Base-by-base conservation (phyloP, 2,888 invertebrate genomes). In the Oxyscelio sp. region DNA sequence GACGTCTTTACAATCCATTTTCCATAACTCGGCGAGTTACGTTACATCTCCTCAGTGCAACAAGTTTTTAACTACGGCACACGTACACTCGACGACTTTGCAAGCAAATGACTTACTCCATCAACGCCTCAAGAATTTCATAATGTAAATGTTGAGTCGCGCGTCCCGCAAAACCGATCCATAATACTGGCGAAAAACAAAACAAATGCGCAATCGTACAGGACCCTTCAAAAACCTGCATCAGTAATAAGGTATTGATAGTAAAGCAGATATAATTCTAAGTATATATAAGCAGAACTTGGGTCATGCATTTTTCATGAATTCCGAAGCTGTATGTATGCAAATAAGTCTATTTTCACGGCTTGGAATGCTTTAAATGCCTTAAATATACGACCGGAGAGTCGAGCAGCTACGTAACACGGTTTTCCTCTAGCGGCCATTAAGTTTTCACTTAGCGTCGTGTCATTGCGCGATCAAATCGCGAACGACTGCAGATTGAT, bases 231-330 rank as follows among this genome's bases (percentile, higher is more conserved):
- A 38, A 70, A 77, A 50, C 27, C 27, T 2, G 45, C 65, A 15
- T 65, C 24, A 85, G 89, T 91, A 92, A 92, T 91, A 91, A 90
- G 91, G 89, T 90, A 92, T 92, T 91, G 91, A 91, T 91, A 90
- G 90, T 89, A 89, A 90, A 92, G 89, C 89, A 85, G 86, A 58
- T 87, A 90, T 89, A 87, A 87, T 87, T 85, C 85, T 75, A 70
- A 61, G 74, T 85, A 89, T 91, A 91, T 66, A 73, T 73, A 90
- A 90, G 90, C 90, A 88, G 84, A 88, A 90, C 91, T 90, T 90
- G 86, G 87, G 84, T 90, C 90, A 92, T 92, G 92, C 92, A 92
- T 92, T 92, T 92, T 92, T 92, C 92, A 92, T 92, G 92, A 92
- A 91, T 92, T 90, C 90, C 90, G 83, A 91, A 90, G 91, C 90